Evolutionary conservation across 2,113 vertebrate species (phyloP).

Genomic region (Leuciscus idus): DNA sequence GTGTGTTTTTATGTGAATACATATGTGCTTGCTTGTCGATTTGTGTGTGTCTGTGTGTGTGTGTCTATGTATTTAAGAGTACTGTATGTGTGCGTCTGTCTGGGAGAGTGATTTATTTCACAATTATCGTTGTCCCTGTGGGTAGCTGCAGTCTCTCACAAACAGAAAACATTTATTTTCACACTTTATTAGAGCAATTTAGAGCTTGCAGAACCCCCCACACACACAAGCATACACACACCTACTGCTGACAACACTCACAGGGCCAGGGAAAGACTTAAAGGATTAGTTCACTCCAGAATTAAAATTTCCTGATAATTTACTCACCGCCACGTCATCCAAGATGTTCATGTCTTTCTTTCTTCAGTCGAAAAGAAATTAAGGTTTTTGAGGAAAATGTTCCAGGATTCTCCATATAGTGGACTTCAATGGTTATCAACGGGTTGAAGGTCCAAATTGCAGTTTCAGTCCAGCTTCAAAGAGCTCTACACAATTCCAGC

Average conservation of each 20-base stretch:
- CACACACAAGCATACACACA: background rate
- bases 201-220: background rate
- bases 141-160: constrained; percentile 11
- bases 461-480: no score
- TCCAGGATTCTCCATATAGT: no score
- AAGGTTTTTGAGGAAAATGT: no score
- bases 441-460: no score
- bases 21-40: background rate
- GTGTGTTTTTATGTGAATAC: background rate
- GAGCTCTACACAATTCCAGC: no score
- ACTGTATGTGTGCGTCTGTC: constrained; percentile 1
- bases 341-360: no score
- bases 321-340: no score
- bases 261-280: background rate
- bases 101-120: constrained; percentile 7
- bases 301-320: no score
- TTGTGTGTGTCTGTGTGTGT: constrained; percentile 20
- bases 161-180: constrained; percentile 31
- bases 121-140: constrained; percentile 29
- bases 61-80: constrained; percentile 2
- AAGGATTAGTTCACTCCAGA: no score
- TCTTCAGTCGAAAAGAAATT: no score
- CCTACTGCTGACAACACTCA: background rate
- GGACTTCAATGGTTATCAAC: no score
- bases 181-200: constrained; percentile 35